Base-by-base conservation (phyloP, 2,113 vertebrate species). In the Sturnira hondurensis region DNA sequence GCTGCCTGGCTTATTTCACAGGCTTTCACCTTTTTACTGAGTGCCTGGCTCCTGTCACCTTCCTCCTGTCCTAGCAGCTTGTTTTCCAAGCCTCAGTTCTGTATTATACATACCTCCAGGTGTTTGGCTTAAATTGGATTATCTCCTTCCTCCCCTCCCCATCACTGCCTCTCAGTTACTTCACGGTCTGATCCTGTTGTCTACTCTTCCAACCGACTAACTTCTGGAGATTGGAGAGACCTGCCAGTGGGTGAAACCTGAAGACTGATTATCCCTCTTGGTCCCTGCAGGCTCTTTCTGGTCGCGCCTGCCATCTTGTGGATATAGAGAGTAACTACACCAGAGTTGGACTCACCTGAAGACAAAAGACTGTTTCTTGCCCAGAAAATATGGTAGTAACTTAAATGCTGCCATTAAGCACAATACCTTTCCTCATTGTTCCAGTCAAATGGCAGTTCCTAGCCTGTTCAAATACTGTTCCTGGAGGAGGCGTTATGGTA, bases 261-360 rank as follows among this genome's bases (percentile, higher is more conserved):
- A 9, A 82, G 67, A 71, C 67, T 33, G 33, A 73, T 20, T 33
- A 4, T 41, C 43, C 11, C 10, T 0, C 2, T 28, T 0, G 10
- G 20, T 11, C 68, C 22, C 70, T 7, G 5, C 3, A 26, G 43
- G 28, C 9, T 94, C 92, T 95, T 63, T 20, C 71, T 85, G 86
- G 43, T 61, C 14, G 5, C 41, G 70, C 41, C 88, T 95, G 95
- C 88, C 97, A 97, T 93, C 97, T 95, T 70, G 96, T 96, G 97
- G 93, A 63, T 4, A 12, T 0, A 20, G 0, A 0, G 8, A n/a
- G 76, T 77, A 96, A 93, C 58, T 85, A 68, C 97, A 88, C 1
- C 3, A 3, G 24, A 5, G 0, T 33, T 5, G 45, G 3, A 19
- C 50, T 43, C 36, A 6, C 14, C 10, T 2, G 11, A 61, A 7